Evolutionary conservation across 2,113 vertebrate species (phyloP).

Genomic region (Uropsilus gracilis): DNA sequence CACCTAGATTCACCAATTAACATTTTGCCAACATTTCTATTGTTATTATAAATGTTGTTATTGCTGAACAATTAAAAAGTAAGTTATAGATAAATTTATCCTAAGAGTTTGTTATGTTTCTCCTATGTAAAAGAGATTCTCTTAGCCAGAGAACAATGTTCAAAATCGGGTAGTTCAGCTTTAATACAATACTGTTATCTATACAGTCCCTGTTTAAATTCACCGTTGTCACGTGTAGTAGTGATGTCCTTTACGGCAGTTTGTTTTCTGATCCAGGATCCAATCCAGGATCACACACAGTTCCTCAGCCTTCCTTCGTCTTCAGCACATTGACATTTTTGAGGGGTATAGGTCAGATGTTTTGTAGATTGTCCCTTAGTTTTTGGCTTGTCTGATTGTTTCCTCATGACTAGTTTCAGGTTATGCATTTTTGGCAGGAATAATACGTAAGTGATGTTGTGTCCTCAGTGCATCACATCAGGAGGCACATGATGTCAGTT

Average conservation of each 20-base stretch:
- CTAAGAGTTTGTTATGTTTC: conserved; percentile 43
- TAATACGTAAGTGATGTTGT: conserved; percentile 82
- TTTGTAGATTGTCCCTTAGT: conserved; percentile 77
- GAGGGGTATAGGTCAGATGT: conserved; percentile 67
- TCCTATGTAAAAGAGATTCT: conserved; percentile 53
- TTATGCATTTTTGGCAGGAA: conserved; percentile 83
- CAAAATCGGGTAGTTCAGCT: conserved; percentile 19
- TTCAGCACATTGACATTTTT: conserved; percentile 66
- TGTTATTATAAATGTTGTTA: conserved; percentile 41
- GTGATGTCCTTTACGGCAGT: conserved; percentile 36
- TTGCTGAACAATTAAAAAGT: conserved; percentile 43
- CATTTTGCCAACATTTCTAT: conserved; percentile 9
- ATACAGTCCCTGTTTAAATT: conserved; percentile 28
- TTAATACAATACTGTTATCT: not conserved
- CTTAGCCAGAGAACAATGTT: conserved; percentile 53
- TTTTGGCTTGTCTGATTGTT: conserved; percentile 82
- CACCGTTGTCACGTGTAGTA: conserved; percentile 47
- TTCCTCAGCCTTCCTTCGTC: conserved; percentile 57
- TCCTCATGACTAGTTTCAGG: conserved; percentile 84
- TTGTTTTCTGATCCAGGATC: conserved; percentile 62
- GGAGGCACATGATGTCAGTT: conserved; percentile 83
- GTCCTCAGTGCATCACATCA: conserved; percentile 82
- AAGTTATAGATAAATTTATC: conserved; percentile 50
- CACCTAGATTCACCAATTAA: conserved; percentile 25
- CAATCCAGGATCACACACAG: conserved; percentile 42